These are phyloP conservation scores for Chaetodon trifasciatus DNA, from an alignment of 2,797 vertebrate genomes.

Conservation along the genomic window DNA sequence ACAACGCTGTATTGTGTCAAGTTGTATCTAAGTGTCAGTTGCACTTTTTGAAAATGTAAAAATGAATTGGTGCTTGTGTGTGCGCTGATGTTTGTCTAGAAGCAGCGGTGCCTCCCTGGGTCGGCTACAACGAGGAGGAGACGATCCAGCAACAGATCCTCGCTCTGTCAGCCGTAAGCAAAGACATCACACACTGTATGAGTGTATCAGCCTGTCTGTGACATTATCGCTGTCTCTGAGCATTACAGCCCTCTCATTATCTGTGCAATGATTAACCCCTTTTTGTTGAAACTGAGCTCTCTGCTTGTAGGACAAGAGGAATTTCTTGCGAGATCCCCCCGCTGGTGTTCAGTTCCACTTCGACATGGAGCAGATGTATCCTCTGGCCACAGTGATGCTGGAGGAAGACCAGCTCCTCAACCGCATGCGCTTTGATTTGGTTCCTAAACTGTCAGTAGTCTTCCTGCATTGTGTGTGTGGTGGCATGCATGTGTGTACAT, in stretches of 20 bases:
- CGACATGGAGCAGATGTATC: constrained; percentile 96
- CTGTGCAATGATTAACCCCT: background rate
- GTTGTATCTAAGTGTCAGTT: no score
- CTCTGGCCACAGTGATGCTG: constrained; percentile 94
- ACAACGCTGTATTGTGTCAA: no score
- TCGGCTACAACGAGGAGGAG: constrained; percentile 97
- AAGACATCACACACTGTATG: accelerated
- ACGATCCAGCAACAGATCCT: constrained; percentile 97
- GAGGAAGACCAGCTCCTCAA: constrained; percentile 97
- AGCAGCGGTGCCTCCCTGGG: constrained; percentile 94
- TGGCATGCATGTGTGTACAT: background rate
- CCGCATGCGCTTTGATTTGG: constrained; percentile 97
- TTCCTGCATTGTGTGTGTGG: constrained; percentile 16
- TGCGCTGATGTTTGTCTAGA: constrained; percentile 79
- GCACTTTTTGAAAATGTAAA: no score
- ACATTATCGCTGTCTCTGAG: background rate
- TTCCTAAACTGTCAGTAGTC: constrained; percentile 93
- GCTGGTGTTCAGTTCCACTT: constrained; percentile 97
- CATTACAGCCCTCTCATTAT: background rate
- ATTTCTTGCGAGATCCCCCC: constrained; percentile 96
- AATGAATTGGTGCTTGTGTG: background rate
- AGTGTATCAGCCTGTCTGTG: background rate
- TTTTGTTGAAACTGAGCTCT: background rate
- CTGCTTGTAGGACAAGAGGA: constrained; percentile 91
- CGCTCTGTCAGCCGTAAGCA: constrained; percentile 95